Conservation (phyloP, 2,888 invertebrate species). For the Amphipyra berbera region DNA sequence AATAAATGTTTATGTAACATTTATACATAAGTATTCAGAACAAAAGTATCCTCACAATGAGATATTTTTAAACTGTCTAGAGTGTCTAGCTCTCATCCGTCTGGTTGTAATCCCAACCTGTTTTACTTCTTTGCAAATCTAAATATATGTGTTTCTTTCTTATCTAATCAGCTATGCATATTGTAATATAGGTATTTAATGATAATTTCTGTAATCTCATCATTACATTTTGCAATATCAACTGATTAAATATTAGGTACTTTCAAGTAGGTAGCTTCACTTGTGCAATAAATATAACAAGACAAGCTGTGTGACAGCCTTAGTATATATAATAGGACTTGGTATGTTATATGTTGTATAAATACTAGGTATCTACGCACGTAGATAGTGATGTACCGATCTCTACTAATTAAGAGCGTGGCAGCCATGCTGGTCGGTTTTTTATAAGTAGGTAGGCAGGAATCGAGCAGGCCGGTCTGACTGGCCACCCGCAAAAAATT, state of each 20-base stretch:
- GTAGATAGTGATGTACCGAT: slow-evolving; percentile 6
- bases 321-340: too few relatives aligned
- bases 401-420: slow-evolving; percentile 56
- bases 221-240: background rate
- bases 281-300: too few relatives aligned
- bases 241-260: background rate
- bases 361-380: background rate
- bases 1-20: too few relatives aligned
- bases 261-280: too few relatives aligned
- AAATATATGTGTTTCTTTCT: background rate
- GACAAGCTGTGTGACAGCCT: too few relatives aligned
- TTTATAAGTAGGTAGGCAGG: slow-evolving; percentile 44
- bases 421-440: slow-evolving; percentile 38
- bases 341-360: too few relatives aligned
- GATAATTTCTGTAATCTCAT: background rate
- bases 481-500: slow-evolving; percentile 52
- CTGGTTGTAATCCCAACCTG: background rate
- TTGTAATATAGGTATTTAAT: background rate
- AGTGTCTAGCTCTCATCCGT: background rate
- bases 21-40: too few relatives aligned
- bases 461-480: slow-evolving; percentile 36
- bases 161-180: slow-evolving; percentile 5
- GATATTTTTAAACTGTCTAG: background rate
- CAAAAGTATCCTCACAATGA: background rate
- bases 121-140: background rate